Conservation (phyloP, 1,140 invertebrate genomes). For the Cotesia vestalis region DNA sequence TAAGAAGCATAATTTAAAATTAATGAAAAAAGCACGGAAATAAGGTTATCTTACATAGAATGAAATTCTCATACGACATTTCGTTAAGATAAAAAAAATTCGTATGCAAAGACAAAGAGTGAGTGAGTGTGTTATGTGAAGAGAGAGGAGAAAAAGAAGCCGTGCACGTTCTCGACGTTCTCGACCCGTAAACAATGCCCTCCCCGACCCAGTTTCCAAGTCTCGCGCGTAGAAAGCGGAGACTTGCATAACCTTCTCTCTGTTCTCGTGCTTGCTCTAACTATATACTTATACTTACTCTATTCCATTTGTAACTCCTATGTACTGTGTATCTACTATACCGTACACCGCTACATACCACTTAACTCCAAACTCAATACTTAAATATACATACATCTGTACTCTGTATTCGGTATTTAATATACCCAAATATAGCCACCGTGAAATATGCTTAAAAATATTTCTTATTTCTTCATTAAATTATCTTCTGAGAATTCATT, state of each 20-base stretch:
- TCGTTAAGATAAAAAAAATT: slow-evolving; percentile 1
- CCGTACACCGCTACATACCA: no score
- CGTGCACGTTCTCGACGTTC: slow-evolving; percentile 26
- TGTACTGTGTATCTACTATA: background rate
- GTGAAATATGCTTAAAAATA: slow-evolving; percentile 1
- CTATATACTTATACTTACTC: no score
- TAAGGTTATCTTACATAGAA: no score
- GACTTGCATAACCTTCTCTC: slow-evolving; percentile 52
- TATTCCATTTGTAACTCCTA: no score
- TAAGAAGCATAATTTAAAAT: no score
- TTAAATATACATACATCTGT: background rate
- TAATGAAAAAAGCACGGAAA: no score
- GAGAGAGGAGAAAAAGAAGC: slow-evolving; percentile 14
- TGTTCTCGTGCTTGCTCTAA: slow-evolving; percentile 12
- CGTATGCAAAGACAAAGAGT: background rate
- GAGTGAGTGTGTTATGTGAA: background rate
- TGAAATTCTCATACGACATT: slow-evolving; percentile 1
- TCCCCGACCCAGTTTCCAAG: slow-evolving; percentile 57
- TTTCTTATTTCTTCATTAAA: background rate
- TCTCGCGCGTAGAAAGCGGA: slow-evolving; percentile 55
- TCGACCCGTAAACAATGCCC: slow-evolving; percentile 52
- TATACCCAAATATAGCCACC: slow-evolving; percentile 4
- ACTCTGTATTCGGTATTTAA: background rate
- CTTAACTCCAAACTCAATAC: slow-evolving; percentile 5
- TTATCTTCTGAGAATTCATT: no score